Base-by-base conservation (phyloP, 2,888 invertebrate species). In the Scaptomyza polygonia region DNA sequence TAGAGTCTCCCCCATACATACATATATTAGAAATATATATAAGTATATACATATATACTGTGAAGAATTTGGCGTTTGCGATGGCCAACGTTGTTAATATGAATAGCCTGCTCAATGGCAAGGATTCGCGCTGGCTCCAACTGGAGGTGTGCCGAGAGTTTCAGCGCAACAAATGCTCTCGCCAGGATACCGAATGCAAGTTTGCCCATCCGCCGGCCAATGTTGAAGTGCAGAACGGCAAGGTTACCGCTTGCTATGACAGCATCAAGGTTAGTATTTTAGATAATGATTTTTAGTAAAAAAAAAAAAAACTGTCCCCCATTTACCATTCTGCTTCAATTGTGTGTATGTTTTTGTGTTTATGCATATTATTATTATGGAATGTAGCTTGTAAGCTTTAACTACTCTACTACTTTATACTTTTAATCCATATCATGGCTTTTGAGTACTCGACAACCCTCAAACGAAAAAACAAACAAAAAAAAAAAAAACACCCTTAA, bases 221-320 rank as follows among this genome's bases (percentile, higher is more conserved):
- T 93, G 99, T 99, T 90, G 99, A 99, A 94, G 98, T 99, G 91
- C 99, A 99, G 94, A 99, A 99, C 93, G 99, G 99, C 92, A 95
- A 99, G 91, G 99, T 99, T 91, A 99, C 99, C 90, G 99, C 99
- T 90, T 99, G 99, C 95, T 99, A 99, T 95, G 99, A 99, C 94
- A 99, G 98, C 94, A 99, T 99, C 93, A 99, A 99, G 98, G 99
- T 99, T 93, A 94, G 95, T 92, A 84, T 59, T 25, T 5, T 25
- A n/a, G 25, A 25, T 25, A 5, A n/a, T n/a, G n/a, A n/a, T n/a
- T n/a, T n/a, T n/a, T n/a, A n/a, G n/a, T n/a, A n/a, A n/a, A n/a
- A n/a, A n/a, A n/a, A n/a, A n/a, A n/a, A n/a, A n/a, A n/a, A n/a
- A n/a, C n/a, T n/a, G n/a, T n/a, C n/a, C 66, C 18, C 59, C 64